Evolutionary conservation across 2,888 invertebrate genomes (phyloP), one percentile per base, ranked within the genome.

Genomic region (Nipponacmea schrenckii): DNA sequence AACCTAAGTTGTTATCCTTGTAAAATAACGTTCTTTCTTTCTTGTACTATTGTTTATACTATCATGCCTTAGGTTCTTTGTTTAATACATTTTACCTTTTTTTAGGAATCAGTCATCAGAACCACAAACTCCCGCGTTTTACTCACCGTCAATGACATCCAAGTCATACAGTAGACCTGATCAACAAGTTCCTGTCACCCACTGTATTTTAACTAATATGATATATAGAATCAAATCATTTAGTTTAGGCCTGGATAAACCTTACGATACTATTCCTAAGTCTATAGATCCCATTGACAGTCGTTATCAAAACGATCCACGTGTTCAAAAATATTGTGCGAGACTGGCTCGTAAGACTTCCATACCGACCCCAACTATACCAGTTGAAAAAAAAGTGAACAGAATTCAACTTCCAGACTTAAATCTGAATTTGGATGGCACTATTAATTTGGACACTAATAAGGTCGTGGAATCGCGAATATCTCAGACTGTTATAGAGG

Each of bases 221-320:
- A 24, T 56, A 15, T 56, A 56, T 56, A 20, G 56, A 56, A 56
- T 56, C 56, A 56, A 56, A 56, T 20, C 56, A 24, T 56, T 56
- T 56, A 56, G 20, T 14, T 56, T 56, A 12, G 24, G 20, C 10
- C 20, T 63, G 3, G 44, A 73, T 12, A 77, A 76, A 69, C 74
- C 74, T 3, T 77, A 79, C 56, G 69, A 73, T 20, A 69, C 77
- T 62, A 72, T 83, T 26, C 85, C 84, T 12, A 62, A 71, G 27
- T 74, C 77, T 68, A 67, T 85, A 0, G 77, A 84, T 71, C 68
- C 81, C 4, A 73, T 75, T 26, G 81, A 85, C 71, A 66, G 77
- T 2, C 69, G 74, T 48, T 84, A 75, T 67, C 82, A 81, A 70
- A 73, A 74, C 68, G 85, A 85, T 72, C 85, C 85, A 0, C 78